Percentiles rank a stretch among this genome's conserved stretches.
phyloP scores from a whole-genome alignment of 2,888 invertebrate species.

The Calameuta idolon region DNA sequence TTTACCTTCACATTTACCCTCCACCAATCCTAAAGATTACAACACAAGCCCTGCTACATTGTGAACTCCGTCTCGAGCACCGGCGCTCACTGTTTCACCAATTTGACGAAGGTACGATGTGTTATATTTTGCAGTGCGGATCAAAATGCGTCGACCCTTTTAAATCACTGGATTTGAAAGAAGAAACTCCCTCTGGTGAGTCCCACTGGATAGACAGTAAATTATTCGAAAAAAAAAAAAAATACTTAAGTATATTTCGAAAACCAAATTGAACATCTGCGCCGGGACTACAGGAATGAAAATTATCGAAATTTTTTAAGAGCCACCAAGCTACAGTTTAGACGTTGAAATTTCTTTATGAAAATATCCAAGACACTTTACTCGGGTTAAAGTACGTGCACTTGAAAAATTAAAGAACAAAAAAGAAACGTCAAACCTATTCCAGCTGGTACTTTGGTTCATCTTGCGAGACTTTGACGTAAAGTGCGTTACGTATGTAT shows the following conservation, averaged over 20 bases:
- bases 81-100: neutral
- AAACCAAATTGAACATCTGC: neutral
- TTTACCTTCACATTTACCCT: neutral
- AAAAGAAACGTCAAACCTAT: neutral
- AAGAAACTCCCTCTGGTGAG: neutral
- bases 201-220: neutral
- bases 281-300: neutral
- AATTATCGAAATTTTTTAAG: neutral
- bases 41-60: neutral
- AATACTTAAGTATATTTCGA: neutral
- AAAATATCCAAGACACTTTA: neutral
- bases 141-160: neutral
- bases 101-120: slow-evolving; percentile 3
- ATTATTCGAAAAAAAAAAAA: neutral
- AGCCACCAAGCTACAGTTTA: neutral
- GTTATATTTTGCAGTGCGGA: neutral
- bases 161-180: no score
- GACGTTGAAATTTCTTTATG: neutral
- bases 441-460: neutral
- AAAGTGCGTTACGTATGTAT: neutral
- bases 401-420: neutral
- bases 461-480: neutral
- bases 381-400: neutral
- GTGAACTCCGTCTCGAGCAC: neutral
- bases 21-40: neutral